A percentile compares a stretch with the other conserved stretches of the same genome.
phyloP scores from a whole-genome alignment of 1,140 invertebrate species.

The Diorhabda carinulata region DNA sequence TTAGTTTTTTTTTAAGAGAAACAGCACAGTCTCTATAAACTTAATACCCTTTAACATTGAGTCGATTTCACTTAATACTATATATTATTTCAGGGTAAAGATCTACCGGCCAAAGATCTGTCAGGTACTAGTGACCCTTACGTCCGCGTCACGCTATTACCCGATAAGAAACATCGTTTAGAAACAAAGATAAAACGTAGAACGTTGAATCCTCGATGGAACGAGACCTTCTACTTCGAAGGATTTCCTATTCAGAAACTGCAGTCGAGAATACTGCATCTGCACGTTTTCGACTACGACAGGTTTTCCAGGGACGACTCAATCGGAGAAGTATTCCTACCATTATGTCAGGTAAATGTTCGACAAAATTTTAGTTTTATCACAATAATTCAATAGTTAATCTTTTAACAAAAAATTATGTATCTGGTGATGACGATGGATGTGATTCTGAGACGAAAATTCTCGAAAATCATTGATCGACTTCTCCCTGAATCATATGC shows the following conservation, averaged over 20 bases:
- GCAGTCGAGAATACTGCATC: conserved; percentile 84
- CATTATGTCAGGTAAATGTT: conserved; percentile 77
- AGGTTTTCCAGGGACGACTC: conserved; percentile 92
- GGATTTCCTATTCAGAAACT: conserved; percentile 91
- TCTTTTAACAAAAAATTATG: too few species aligned
- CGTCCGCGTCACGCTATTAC: conserved; percentile 86
- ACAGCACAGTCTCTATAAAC: too few species aligned
- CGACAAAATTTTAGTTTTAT: too few species aligned
- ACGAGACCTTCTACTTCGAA: conserved; percentile 97
- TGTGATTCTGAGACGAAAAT: too few species aligned
- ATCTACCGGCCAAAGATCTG: conserved; percentile 89
- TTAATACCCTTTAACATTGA: too few species aligned
- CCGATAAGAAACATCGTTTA: conserved; percentile 93
- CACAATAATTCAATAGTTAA: too few species aligned
- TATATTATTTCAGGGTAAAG: conserved; percentile 69
- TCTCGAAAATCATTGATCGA: too few species aligned
- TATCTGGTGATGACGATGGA: too few species aligned
- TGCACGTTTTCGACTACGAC: conserved; percentile 95
- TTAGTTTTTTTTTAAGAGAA: too few species aligned
- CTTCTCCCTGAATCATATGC: too few species aligned
- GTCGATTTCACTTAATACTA: too few species aligned
- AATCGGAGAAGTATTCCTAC: conserved; percentile 93
- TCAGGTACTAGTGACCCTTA: conserved; percentile 93
- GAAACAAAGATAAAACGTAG: conserved; percentile 95
- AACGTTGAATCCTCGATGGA: conserved; percentile 94